Percentiles rank a stretch among this genome's conserved stretches.
Evolutionary conservation across 1,140 invertebrate genomes (phyloP).

Genomic region (Eufriesea mexicana): DNA sequence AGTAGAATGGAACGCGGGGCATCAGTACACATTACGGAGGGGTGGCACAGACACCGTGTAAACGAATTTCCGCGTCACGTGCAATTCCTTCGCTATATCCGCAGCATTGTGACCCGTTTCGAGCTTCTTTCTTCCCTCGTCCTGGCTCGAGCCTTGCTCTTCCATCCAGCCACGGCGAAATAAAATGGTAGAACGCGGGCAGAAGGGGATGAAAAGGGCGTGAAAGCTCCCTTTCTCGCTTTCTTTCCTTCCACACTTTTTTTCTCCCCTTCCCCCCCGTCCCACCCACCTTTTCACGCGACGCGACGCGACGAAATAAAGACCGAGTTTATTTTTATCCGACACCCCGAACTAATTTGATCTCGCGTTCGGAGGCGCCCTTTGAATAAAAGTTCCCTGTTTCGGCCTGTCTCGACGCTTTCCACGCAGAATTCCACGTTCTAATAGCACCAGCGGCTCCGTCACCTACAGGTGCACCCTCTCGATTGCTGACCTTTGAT

Average conservation of each 20-base stretch:
- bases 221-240: background rate
- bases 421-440: slow-evolving; percentile 32
- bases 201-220: slow-evolving; percentile 35
- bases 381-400: slow-evolving; percentile 67
- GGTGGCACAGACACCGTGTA: slow-evolving; percentile 48
- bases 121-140: background rate
- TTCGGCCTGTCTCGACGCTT: slow-evolving; percentile 11
- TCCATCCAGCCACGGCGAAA: slow-evolving; percentile 26
- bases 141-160: slow-evolving; percentile 24
- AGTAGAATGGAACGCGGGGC: slow-evolving; percentile 54
- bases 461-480: slow-evolving; percentile 8
- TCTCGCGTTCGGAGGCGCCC: slow-evolving; percentile 61
- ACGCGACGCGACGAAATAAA: background rate
- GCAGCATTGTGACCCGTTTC: slow-evolving; percentile 20
- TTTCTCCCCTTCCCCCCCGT: background rate
- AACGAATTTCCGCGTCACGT: slow-evolving; percentile 67
- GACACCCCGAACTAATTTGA: slow-evolving; percentile 67
- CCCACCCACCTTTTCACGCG: background rate
- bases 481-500: slow-evolving; percentile 58
- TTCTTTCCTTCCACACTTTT: too few species aligned
- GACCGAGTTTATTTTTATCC: slow-evolving; percentile 62
- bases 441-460: background rate
- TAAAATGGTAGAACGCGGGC: slow-evolving; percentile 32
- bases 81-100: slow-evolving; percentile 58
- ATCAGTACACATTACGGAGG: slow-evolving; percentile 56